Base-by-base conservation (phyloP, 2,797 vertebrate species). In the Oceanodroma leucorhoa region DNA sequence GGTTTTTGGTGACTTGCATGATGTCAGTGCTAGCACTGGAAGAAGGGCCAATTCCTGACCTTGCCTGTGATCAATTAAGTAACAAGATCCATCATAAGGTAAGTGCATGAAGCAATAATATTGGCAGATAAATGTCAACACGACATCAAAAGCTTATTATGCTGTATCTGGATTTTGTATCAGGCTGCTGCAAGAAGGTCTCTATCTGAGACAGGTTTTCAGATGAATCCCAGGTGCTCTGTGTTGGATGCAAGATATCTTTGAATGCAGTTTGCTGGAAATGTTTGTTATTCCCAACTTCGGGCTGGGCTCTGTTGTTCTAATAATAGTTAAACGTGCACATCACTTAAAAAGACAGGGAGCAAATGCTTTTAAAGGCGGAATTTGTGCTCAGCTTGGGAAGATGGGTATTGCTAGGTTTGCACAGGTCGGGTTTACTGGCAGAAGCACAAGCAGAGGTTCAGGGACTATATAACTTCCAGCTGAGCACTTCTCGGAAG, bases 101-200 rank as follows among this genome's bases (percentile, higher is more conserved):
- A 58, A 94, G 94, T 60, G 90, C 94, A 57, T 77, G 84, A 92
- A 93, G 95, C 97, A 83, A 27, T 36, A 67, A 80, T 82, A 57
- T 83, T 95, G 96, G 96, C 96, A 97, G 97, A 89, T 94, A 91
- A 96, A 94, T 77, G 96, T 97, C 96, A 97, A 72, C 96, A 95
- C 50, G 14, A 95, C 94, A 94, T 97, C 96, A 92, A 94, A 95
- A 96, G 89, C 95, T 92, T 27, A 26, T 93, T 89, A 34, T 6
- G 7, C 84, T 41, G 77, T 32, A 5, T 94, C 95, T 95, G 95
- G 91, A 34, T 83, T 94, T 91, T n/a, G 87, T 83, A 50, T 81
- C 82, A 79, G 89, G 93, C 90, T 94, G 81, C 79, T 81, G 65
- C 36, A 22, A 53, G 93, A 41, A 66, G 69, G 58, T 53, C 72